Base-by-base conservation (phyloP, 2,113 vertebrate genomes). In the Phrynosoma blainvillii region DNA sequence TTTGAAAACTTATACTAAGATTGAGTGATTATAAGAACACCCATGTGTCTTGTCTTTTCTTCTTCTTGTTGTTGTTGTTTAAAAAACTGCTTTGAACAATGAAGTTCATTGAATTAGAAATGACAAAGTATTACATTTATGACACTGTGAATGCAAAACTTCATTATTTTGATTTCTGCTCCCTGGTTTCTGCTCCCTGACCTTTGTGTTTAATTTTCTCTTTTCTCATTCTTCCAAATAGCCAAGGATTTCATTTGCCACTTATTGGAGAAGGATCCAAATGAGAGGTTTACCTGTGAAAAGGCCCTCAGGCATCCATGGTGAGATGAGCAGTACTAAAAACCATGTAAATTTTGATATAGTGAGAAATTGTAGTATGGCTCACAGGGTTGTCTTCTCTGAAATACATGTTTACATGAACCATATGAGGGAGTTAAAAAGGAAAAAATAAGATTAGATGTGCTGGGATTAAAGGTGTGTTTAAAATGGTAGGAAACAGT, bases 191-290 rank as follows among this genome's bases (percentile, higher is more conserved):
- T 10, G 9, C 86, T 78, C 9, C 73, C 2, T 16, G 16, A 7
- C 0, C 0, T 90, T 70, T 56, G 47, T 42, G 23, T 16, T 5
- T 5, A 90, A 92, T 8, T 36, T 4, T 76, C 32, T 88, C 74
- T 91, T 79, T 90, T 91, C 93, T 84, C 32, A 65, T 88, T 82
- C 40, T 86, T 86, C 86, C 86, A 47, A 90, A 91, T 95, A 99
- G 98, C 98, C 84, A 99, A 99, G 94, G 98, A 98, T 86, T 99
- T 99, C 87, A 98, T 99, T 93, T 96, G 95, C 32, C 98, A 98
- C 25, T 89, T 99, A 79, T 96, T 99, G 95, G 97, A 98, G 96
- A 99, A 98, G 87, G 97, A 98, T 94, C 98, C 98, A 0, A 95
- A n/a, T 0, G 95, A 94, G 13, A 98, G 98, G 79, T 98, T 97